Evolutionary conservation across 2,888 invertebrate genomes (phyloP).

Genomic region (Priocnemis perturbator): DNA sequence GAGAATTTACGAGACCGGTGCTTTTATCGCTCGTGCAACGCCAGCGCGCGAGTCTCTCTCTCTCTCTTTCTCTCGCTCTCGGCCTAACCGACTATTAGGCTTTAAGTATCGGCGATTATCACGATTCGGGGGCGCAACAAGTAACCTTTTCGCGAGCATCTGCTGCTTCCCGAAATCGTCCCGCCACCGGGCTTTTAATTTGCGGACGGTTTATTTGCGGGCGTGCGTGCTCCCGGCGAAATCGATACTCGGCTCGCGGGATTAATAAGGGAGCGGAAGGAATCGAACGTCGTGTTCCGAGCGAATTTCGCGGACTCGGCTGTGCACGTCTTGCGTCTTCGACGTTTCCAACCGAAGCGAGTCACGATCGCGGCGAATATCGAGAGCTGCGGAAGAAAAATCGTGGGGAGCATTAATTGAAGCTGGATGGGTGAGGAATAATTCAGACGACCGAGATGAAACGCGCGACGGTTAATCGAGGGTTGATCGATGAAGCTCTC

Average conservation of each 20-base stretch:
- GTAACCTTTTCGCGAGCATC: constrained; percentile 37
- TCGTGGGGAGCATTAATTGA: no score
- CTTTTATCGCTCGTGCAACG: constrained; percentile 18
- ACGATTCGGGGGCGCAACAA: constrained; percentile 45
- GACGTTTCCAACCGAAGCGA: no score
- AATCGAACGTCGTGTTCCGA: constrained; percentile 2
- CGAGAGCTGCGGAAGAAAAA: no score
- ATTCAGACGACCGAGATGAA: no score
- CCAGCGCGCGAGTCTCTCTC: no score
- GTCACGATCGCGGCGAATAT: no score
- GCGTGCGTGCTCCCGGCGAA: background rate
- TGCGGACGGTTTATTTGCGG: constrained; percentile 31
- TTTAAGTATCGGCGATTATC: constrained; percentile 40
- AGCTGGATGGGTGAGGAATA: no score
- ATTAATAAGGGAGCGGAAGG: constrained; percentile 19
- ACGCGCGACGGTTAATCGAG: no score
- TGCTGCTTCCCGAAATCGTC: constrained; percentile 42
- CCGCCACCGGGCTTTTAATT: constrained; percentile 36
- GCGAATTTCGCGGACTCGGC: background rate
- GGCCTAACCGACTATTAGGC: constrained; percentile 33
- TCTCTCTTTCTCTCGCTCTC: background rate
- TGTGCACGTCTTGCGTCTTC: no score
- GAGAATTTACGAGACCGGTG: constrained; percentile 29
- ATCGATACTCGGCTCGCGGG: background rate
- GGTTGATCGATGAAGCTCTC: no score